These are phyloP conservation scores for Drosophila subobscura DNA, from an alignment of 1,140 invertebrate genomes.

Conservation along the genomic window DNA sequence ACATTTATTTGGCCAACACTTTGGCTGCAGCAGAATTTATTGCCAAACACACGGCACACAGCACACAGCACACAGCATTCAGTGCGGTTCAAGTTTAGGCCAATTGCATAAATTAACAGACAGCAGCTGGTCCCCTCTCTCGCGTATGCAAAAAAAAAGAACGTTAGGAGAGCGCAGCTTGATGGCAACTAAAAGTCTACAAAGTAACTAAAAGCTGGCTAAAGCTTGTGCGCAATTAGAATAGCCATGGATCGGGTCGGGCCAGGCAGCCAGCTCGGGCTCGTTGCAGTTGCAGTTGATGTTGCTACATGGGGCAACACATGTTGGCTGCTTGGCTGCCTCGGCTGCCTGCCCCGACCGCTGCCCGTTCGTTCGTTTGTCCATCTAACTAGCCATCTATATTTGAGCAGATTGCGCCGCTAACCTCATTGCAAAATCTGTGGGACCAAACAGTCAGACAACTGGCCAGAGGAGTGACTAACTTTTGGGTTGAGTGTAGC, in stretches of 20 bases:
- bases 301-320: constrained; percentile 75
- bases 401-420: constrained; percentile 81
- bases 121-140: constrained; percentile 18
- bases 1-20: constrained; percentile 74
- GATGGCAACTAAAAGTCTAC: constrained; percentile 77
- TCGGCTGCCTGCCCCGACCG: not conserved
- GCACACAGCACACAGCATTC: too few relatives aligned
- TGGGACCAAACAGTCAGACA: constrained; percentile 64
- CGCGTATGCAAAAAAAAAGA: constrained; percentile 53
- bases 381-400: constrained; percentile 79
- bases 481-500: constrained; percentile 48
- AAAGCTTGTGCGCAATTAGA: constrained; percentile 81
- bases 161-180: constrained; percentile 43
- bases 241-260: constrained; percentile 50
- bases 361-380: constrained; percentile 31
- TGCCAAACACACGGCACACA: constrained; percentile 11
- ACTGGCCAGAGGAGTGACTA: constrained; percentile 51
- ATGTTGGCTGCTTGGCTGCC: constrained; percentile 44
- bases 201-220: constrained; percentile 80
- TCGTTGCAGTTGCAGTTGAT: constrained; percentile 40
- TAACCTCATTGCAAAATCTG: constrained; percentile 73
- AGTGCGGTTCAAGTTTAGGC: constrained; percentile 25
- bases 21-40: constrained; percentile 66
- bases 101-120: constrained; percentile 71
- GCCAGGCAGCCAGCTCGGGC: constrained; percentile 7